Evolutionary conservation across 2,113 vertebrate species (phyloP).

Genomic region (Phaethornis superciliosus): DNA sequence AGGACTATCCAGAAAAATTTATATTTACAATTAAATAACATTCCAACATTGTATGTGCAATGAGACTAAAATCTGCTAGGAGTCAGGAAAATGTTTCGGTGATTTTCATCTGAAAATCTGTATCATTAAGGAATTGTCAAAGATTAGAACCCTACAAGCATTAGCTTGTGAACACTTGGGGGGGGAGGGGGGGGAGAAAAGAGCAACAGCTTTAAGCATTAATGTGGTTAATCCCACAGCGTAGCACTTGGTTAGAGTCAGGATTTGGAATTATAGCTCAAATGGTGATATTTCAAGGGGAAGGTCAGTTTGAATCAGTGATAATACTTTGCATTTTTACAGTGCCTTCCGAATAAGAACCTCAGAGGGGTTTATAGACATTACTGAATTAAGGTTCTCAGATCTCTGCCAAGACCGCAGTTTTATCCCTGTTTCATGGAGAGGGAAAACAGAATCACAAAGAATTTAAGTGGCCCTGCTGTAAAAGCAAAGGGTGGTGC

Average conservation of each 20-base stretch:
- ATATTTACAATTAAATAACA: slow-evolving; percentile 45
- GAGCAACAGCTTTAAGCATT: slow-evolving; percentile 76
- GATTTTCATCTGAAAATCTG: slow-evolving; percentile 69
- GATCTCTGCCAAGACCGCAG: slow-evolving; percentile 51
- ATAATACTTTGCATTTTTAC: slow-evolving; percentile 63
- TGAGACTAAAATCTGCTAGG: slow-evolving; percentile 20
- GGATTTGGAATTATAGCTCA: slow-evolving; percentile 76
- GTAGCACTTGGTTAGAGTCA: slow-evolving; percentile 73
- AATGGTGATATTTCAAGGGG: slow-evolving; percentile 75
- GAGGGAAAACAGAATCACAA: background rate
- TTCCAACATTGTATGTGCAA: background rate
- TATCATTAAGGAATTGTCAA: slow-evolving; percentile 73
- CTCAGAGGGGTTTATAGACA: slow-evolving; percentile 59
- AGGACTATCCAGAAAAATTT: background rate
- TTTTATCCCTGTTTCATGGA: slow-evolving; percentile 27
- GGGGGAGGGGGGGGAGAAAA: slow-evolving; percentile 1
- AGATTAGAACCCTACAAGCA: slow-evolving; percentile 69
- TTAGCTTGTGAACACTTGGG: slow-evolving; percentile 59
- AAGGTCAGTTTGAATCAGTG: slow-evolving; percentile 75
- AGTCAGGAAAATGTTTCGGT: slow-evolving; percentile 29
- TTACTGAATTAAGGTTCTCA: slow-evolving; percentile 65
- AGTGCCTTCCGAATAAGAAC: slow-evolving; percentile 46
- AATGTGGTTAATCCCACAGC: slow-evolving; percentile 72
- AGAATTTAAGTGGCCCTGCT: background rate
- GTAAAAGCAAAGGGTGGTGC: background rate